Percentiles rank a stretch among this genome's conserved stretches.
Evolutionary conservation across 2,113 vertebrate species (phyloP).

Genomic region (Nestor notabilis): DNA sequence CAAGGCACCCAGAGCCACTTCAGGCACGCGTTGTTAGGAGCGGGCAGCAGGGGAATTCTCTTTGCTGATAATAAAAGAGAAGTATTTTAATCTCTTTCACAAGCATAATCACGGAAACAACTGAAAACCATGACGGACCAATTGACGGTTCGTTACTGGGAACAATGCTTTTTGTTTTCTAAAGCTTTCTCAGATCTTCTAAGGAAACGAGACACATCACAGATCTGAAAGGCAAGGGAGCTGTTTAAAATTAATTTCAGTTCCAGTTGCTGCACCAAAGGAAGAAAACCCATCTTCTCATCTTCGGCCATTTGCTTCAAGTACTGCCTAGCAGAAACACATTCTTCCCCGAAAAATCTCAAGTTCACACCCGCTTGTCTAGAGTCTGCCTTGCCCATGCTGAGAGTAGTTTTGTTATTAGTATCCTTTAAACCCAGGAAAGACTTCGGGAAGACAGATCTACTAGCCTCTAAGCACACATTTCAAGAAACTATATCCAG

Average conservation of each 20-base stretch:
- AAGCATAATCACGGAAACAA: constrained; percentile 31
- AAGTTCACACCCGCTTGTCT: neutral
- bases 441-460: neutral
- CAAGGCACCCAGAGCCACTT: neutral
- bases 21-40: neutral
- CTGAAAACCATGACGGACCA: constrained; percentile 38
- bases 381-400: neutral
- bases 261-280: neutral
- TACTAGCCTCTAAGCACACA: neutral
- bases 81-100: constrained; percentile 65
- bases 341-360: neutral
- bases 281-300: neutral
- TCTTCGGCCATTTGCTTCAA: neutral
- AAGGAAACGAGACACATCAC: neutral
- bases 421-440: neutral
- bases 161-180: constrained; percentile 56
- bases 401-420: neutral
- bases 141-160: constrained; percentile 23
- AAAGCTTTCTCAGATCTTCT: constrained; percentile 35
- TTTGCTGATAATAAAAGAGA: constrained; percentile 49
- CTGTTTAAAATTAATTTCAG: constrained; percentile 50
- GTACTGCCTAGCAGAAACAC: fast-evolving
- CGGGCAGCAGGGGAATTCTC: neutral
- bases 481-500: constrained; percentile 5
- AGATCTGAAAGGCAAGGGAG: constrained; percentile 15